Percentiles rank a stretch among this genome's conserved stretches.
phyloP scores from a whole-genome alignment of 2,113 vertebrate species.

The Cathartes aura region DNA sequence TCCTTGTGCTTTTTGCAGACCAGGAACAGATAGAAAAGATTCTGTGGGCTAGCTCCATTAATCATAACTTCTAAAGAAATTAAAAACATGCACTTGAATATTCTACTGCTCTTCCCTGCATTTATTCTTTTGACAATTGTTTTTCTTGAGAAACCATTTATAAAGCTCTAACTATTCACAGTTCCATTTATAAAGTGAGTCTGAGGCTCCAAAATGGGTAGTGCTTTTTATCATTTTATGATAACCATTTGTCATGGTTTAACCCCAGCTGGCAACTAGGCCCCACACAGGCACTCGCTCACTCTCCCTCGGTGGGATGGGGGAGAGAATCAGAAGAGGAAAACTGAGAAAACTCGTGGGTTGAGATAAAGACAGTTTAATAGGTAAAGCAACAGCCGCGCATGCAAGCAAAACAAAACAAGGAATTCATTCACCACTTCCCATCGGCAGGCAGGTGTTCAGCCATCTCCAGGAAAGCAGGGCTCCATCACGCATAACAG shows the following conservation, averaged over 20 bases:
- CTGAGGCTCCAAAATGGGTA: background rate
- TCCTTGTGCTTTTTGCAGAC: background rate
- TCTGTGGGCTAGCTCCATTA: background rate
- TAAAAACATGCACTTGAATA: background rate
- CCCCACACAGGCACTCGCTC: no score
- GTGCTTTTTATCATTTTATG: background rate
- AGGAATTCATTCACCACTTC: background rate
- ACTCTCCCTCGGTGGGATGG: no score
- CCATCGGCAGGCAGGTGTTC: background rate
- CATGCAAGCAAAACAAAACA: no score
- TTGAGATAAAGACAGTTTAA: background rate
- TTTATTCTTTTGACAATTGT: background rate
- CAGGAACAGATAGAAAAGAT: background rate
- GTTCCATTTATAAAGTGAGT: background rate
- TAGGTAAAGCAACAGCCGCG: no score
- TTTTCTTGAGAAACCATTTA: background rate
- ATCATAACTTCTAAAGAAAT: background rate
- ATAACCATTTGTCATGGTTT: no score
- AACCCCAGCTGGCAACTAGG: no score
- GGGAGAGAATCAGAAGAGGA: background rate
- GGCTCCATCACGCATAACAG: accelerated
- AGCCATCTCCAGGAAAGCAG: background rate
- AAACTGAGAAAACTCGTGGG: background rate
- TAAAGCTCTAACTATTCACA: background rate
- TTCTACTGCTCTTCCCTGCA: background rate